Conservation (phyloP, 2,113 vertebrate genomes). For the Mola mola region DNA sequence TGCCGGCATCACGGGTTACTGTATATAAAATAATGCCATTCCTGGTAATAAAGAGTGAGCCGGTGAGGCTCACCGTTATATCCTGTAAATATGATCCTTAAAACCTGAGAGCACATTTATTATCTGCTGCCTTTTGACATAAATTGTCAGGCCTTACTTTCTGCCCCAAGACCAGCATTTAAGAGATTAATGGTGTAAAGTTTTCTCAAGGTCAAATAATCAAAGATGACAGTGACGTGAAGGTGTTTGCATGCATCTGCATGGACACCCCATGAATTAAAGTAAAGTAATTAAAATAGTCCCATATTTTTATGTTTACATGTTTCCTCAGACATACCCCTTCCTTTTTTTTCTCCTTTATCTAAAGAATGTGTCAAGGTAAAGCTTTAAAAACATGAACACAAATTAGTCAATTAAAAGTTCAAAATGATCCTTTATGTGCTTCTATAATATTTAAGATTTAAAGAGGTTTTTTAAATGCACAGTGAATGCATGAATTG, state of each 20-base stretch:
- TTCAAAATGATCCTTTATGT: no score
- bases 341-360: not conserved
- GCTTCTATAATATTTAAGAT: no score
- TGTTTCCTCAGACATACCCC: no score
- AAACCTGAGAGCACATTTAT: not conserved
- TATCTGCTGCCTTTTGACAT: not conserved
- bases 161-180: not conserved
- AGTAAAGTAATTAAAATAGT: no score
- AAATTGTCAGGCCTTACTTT: not conserved
- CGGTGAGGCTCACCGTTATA: not conserved
- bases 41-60: conserved; percentile 10
- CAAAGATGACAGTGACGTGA: no score
- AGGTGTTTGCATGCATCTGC: not conserved
- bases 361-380: no score
- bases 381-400: not conserved
- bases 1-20: conserved; percentile 20
- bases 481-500: no score
- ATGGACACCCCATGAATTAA: no score
- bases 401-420: not conserved
- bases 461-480: no score
- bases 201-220: not conserved
- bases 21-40: not conserved
- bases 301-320: no score
- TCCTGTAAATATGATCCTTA: not conserved
- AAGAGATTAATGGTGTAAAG: not conserved